These are phyloP conservation scores for Falco columbarius DNA, from an alignment of 2,797 vertebrate genomes.

Conservation along the genomic window DNA sequence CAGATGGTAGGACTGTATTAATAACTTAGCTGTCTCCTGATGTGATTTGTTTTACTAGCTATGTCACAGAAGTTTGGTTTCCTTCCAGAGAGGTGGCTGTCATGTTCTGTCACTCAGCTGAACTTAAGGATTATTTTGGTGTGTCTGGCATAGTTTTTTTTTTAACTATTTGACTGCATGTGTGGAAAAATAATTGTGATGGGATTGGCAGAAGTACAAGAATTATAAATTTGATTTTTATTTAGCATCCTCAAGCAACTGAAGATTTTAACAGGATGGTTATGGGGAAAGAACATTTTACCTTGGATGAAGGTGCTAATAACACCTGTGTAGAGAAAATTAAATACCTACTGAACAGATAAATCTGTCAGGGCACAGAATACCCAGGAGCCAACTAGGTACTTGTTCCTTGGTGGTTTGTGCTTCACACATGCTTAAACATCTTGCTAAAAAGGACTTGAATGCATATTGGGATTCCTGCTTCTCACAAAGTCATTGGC, in stretches of 20 bases:
- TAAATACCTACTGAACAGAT: neutral
- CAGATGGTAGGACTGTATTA: slow-evolving; percentile 77
- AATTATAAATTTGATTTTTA: neutral
- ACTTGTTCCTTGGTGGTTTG: neutral
- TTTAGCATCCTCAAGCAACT: neutral
- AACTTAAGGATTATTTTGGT: neutral
- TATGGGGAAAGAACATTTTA: neutral
- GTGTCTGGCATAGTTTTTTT: neutral
- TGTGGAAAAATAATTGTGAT: neutral
- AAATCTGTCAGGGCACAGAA: neutral
- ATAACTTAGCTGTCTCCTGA: neutral
- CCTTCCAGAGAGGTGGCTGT: neutral
- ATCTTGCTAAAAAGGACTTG: neutral
- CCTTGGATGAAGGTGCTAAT: neutral
- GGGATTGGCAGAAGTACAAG: neutral
- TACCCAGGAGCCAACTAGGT: neutral
- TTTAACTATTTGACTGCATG: neutral
- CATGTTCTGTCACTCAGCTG: neutral
- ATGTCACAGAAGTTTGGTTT: neutral
- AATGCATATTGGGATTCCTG: neutral
- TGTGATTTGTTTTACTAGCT: neutral
- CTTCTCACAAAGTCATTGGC: neutral
- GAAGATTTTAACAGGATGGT: neutral
- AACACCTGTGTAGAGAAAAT: neutral
- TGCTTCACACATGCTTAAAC: neutral